Evolutionary conservation across 1,140 invertebrate genomes (phyloP), one percentile per base, ranked within the genome.

Genomic region (Colletes latitarsis): DNA sequence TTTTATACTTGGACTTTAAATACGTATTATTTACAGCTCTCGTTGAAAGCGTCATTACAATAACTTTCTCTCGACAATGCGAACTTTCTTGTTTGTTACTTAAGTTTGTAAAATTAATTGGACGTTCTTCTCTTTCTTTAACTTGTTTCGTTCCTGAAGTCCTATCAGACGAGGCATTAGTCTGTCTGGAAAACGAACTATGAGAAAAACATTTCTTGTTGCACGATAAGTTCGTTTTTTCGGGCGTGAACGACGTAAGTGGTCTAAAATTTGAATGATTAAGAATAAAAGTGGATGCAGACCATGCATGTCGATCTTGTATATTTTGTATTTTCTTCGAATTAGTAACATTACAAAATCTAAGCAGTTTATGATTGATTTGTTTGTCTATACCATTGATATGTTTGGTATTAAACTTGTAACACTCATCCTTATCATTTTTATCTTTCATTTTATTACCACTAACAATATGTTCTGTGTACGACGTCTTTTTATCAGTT

Each of bases 1-100:
- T 73, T 21, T 79, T 79, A 14, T 73, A 73, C 19, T 39, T 79
- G 1, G 41, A 58, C 8, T 79, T 79, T n/a, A 57, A 66, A 79
- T 53, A 19, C 15, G 58, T 73, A 9, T 21, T 66, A 39, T 5
- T 73, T 19, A 66, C 4, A 12, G 3, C n/a, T 52, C 30, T 79
- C 1, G 68, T 55, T 66, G 73, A 30, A 19, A 73, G 17, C n/a
- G 66, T 12, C 41, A 79, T 49, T n/a, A 39, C 4, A 17, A 73
- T 19, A 41, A 19, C 17, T 9, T 64, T 53, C 17, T 79, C 49
- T 5, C 55, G 17, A 0, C 6, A 49, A 57, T 5, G 6, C 0
- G 30, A 62, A 49, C 9, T 39, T 52, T 55, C 8, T n/a, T 41
- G 6, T 0, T 30, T 15, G 0, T 46, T 8, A 3, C 19, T 39